phyloP scores from a whole-genome alignment of 2,113 vertebrate species.

The Etia nguti region DNA sequence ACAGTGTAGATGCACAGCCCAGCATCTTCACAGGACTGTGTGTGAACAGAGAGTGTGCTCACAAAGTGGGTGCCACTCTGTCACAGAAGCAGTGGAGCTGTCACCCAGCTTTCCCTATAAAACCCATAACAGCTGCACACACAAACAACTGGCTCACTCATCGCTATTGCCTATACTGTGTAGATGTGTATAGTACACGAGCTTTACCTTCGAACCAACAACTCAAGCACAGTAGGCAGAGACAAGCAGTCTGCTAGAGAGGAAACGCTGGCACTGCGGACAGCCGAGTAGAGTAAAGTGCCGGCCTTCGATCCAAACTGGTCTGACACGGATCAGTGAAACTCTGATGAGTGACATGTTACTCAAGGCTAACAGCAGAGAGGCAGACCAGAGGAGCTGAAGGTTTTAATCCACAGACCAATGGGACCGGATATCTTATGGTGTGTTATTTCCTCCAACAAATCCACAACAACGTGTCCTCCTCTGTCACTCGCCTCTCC shows the following conservation, averaged over 20 bases:
- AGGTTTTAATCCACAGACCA: neutral
- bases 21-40: neutral
- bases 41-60: neutral
- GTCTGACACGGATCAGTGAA: neutral
- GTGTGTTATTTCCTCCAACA: neutral
- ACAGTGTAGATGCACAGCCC: neutral
- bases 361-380: neutral
- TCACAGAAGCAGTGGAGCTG: neutral
- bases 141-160: neutral
- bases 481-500: neutral
- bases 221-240: too few species aligned
- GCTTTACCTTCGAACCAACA: neutral
- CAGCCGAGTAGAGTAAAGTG: neutral
- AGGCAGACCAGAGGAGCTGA: neutral
- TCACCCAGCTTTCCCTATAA: neutral
- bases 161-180: too few species aligned
- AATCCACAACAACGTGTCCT: neutral
- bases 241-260: rapidly evolving
- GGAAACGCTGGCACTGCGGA: neutral
- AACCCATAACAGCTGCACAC: neutral
- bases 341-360: neutral
- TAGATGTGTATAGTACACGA: neutral
- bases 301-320: neutral
- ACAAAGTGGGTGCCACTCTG: neutral
- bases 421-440: neutral